Base-by-base conservation (phyloP, 2,113 vertebrate genomes). In the Recurvirostra avosetta region DNA sequence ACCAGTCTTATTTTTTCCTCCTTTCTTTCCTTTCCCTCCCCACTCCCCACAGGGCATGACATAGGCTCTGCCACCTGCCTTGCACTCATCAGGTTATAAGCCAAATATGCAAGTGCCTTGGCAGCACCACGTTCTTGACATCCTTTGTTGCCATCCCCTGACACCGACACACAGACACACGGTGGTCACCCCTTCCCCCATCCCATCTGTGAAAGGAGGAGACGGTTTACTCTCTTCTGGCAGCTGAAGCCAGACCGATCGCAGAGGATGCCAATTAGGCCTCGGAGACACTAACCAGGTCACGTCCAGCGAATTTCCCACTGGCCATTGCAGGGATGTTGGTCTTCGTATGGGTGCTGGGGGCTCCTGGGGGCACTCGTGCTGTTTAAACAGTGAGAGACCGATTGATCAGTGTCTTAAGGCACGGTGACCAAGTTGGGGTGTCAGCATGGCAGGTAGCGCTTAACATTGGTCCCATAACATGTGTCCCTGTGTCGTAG, bases 101-200 rank as follows among this genome's bases (percentile, higher is more conserved):
- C 96, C 94, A 97, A 95, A 94, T 91, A 94, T 91, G 84, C 91
- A 75, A 94, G 91, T 0, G 53, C 66, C 84, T 91, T 94, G 94
- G 94, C 92, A 96, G 89, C 9, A 0, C 95, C 74, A 27, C 65
- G 75, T 34, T 95, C 91, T 92, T 92, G 86, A 92, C 91, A 92
- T 94, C 91, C 94, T 97, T 95, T 95, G 96, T 97, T 97, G 81
- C 95, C 71, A 85, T 97, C 94, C 95, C 89, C 86, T 92, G 94
- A 95, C 94, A 87, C 91, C 23, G 4, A 34, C 92, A 74, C 52
- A 9, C 91, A 97, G 91, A 85, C 92, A 87, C 12, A 10, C 73
- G 0, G 70, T 95, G 94, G 94, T 80, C 91, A 93, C 77, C 94
- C 96, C 95, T 92, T 95, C 95, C 95, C 96, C 89, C 89, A 96